phyloP scores from a whole-genome alignment of 2,888 invertebrate genomes.

The Buathra laborator region DNA sequence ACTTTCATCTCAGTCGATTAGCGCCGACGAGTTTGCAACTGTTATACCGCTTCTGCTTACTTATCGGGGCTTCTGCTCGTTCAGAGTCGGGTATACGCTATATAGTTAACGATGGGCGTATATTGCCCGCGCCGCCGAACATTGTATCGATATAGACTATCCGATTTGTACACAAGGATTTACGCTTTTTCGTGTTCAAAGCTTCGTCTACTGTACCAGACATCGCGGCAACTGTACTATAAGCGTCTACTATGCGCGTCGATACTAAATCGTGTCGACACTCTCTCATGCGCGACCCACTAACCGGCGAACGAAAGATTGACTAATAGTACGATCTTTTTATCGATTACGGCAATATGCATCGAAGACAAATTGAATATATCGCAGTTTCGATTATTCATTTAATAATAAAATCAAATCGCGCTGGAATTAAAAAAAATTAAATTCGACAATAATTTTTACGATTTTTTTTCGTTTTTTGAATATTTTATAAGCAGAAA shows the following conservation, averaged over 20 bases:
- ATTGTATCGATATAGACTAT: not conserved
- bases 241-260: not conserved
- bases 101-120: conserved; percentile 17
- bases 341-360: not conserved
- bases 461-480: too few species aligned
- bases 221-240: conserved; percentile 4
- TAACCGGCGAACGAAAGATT: not conserved
- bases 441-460: too few species aligned
- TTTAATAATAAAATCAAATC: too few species aligned
- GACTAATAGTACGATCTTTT: not conserved
- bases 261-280: not conserved
- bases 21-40: conserved; percentile 27
- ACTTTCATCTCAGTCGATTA: conserved; percentile 36
- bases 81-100: not conserved
- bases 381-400: too few species aligned
- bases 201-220: conserved; percentile 14
- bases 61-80: conserved; percentile 27
- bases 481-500: too few species aligned
- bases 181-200: not conserved
- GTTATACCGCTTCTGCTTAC: conserved; percentile 23
- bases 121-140: not conserved
- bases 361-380: too few species aligned
- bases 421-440: too few species aligned
- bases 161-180: not conserved
- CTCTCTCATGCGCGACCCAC: not conserved